Conservation (phyloP, 2,797 vertebrate species). For the Antrozous pallidus region DNA sequence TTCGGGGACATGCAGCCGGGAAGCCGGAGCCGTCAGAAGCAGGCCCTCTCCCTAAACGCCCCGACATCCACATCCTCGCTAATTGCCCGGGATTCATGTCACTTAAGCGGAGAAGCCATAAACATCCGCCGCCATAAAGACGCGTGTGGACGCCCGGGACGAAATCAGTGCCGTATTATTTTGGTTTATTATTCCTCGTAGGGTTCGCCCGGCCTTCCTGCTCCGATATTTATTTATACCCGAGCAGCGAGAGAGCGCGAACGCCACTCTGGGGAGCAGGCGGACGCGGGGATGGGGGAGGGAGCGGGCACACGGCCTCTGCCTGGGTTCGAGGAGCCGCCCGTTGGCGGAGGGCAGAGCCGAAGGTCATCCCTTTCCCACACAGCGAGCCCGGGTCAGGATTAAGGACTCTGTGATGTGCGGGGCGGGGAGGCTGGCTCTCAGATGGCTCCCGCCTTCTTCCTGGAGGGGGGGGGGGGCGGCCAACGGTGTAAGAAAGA, state of each 20-base stretch:
- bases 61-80: constrained; percentile 80
- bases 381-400: constrained; percentile 18
- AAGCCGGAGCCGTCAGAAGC: constrained; percentile 74
- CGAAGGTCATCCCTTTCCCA: too few relatives aligned
- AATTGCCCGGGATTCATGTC: constrained; percentile 85
- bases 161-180: constrained; percentile 86
- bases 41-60: constrained; percentile 79
- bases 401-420: constrained; percentile 45
- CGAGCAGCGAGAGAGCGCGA: constrained; percentile 82
- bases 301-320: constrained; percentile 75
- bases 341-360: constrained; percentile 79
- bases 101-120: constrained; percentile 81
- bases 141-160: constrained; percentile 83
- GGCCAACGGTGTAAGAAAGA: background rate
- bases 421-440: background rate
- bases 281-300: constrained; percentile 75
- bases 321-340: constrained; percentile 81
- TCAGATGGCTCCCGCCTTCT: constrained; percentile 43
- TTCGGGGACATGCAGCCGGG: constrained; percentile 61
- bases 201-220: constrained; percentile 82
- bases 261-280: constrained; percentile 85
- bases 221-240: constrained; percentile 87
- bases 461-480: background rate
- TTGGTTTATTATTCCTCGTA: constrained; percentile 86
- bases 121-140: constrained; percentile 85